Conservation (phyloP, 1,140 invertebrate genomes). For the Physella acuta region DNA sequence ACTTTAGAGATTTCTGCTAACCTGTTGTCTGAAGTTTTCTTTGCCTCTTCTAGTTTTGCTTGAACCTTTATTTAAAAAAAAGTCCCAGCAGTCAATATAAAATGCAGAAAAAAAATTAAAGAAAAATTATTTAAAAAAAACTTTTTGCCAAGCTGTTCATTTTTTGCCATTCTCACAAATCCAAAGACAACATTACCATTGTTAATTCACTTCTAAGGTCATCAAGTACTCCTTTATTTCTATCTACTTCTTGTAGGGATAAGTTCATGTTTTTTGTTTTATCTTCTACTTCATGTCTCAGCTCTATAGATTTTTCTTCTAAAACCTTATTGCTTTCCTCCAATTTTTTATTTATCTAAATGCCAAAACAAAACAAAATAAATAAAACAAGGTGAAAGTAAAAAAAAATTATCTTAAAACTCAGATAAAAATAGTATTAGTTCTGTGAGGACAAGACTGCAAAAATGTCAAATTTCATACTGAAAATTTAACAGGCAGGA, state of each 20-base stretch:
- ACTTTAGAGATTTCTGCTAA: conserved; percentile 22
- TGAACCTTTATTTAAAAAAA: conserved; percentile 12
- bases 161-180: no score
- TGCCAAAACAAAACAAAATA: no score
- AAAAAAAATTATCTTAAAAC: not conserved
- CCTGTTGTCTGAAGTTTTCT: conserved; percentile 3
- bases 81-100: not conserved
- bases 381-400: no score
- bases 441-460: not conserved
- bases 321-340: not conserved
- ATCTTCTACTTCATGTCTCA: no score
- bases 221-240: conserved; percentile 19
- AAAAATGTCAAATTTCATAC: no score
- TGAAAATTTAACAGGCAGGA: no score
- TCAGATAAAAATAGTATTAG: not conserved
- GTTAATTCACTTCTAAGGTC: conserved; percentile 30
- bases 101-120: no score
- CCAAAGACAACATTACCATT: conserved; percentile 16
- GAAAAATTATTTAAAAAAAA: not conserved
- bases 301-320: no score
- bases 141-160: not conserved
- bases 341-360: no score
- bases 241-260: conserved; percentile 29
- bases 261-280: conserved; percentile 29
- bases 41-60: not conserved